Evolutionary conservation across 2,888 invertebrate genomes (phyloP), one percentile per base, ranked within the genome.

Genomic region (Smittia aterrima): DNA sequence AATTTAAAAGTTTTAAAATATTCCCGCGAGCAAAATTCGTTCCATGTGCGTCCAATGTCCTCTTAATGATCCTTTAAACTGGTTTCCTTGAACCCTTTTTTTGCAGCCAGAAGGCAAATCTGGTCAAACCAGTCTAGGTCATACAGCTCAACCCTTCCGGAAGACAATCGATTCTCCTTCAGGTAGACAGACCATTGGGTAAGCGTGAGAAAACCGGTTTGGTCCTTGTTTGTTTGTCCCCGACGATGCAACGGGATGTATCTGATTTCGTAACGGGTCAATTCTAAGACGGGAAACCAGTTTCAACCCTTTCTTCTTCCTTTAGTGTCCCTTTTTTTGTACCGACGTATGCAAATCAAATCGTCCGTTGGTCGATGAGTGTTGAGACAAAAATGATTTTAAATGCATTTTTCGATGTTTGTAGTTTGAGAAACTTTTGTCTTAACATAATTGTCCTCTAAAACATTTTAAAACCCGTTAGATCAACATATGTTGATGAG

Each of bases 151-250:
- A 71, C 70, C 68, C 68, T 68, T 58, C 22, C 25, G 70, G 70
- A 71, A 71, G 70, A 71, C 53, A 32, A 54, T 53, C 25, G 3
- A 58, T 58, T 47, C 40, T 66, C 3, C 18, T 16, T 68, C 68
- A 68, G 68, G 68, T 68, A 68, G 24, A 47, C 24, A 47, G 47
- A 71, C 70, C 70, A 71, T 32, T 71, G 70, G 70, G 53, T 71
- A 71, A 71, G 27, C 70, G 70, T 71, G 70, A 71, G 70, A 58
- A 58, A 71, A 71, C 70, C 70, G 70, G 70, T 71, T 58, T 47
- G 47, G n/a, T 47, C 47, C 47, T 47, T 67, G 13, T 67, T 41
- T 27, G 32, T 66, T 66, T 66, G 66, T 66, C 24, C 66, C 25
- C 9, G 22, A 7, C 66, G 13, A 18, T 47, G 47, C 11, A 47